These are phyloP conservation scores for Tiliqua scincoides DNA, from an alignment of 2,113 vertebrate species.

Conservation along the genomic window DNA sequence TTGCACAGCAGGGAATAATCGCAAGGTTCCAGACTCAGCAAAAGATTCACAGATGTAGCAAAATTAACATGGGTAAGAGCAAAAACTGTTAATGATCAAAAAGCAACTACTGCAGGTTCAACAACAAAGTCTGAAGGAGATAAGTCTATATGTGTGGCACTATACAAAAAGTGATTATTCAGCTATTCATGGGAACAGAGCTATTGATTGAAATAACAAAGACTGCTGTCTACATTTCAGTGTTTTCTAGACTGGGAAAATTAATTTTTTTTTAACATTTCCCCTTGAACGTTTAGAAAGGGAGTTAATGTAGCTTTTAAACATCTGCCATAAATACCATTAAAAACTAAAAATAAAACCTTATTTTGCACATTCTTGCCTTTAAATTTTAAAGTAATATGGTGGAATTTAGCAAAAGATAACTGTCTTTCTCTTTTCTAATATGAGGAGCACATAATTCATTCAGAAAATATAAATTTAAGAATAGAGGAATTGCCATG, in stretches of 20 bases:
- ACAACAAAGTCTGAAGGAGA: constrained; percentile 78
- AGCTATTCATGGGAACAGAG: constrained; percentile 79
- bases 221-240: constrained; percentile 60
- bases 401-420: background rate
- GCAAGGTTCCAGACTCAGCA: constrained; percentile 45
- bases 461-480: background rate
- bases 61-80: constrained; percentile 63
- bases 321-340: constrained; percentile 27
- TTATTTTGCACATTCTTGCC: constrained; percentile 35
- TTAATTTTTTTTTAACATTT: constrained; percentile 64
- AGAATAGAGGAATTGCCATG: background rate
- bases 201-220: constrained; percentile 86
- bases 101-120: constrained; percentile 53
- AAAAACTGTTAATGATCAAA: constrained; percentile 65
- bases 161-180: constrained; percentile 83
- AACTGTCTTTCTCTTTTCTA: background rate
- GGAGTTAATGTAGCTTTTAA: constrained; percentile 49
- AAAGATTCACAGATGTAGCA: constrained; percentile 49
- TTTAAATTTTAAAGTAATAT: constrained; percentile 42
- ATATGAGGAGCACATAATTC: accelerated
- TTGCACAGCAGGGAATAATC: constrained; percentile 60
- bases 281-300: constrained; percentile 50
- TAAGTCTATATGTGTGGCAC: constrained; percentile 73
- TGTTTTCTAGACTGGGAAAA: constrained; percentile 77
- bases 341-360: constrained; percentile 36